Evolutionary conservation across 2,113 vertebrate genomes (phyloP).

Genomic region (Gnathonemus longibarbis): DNA sequence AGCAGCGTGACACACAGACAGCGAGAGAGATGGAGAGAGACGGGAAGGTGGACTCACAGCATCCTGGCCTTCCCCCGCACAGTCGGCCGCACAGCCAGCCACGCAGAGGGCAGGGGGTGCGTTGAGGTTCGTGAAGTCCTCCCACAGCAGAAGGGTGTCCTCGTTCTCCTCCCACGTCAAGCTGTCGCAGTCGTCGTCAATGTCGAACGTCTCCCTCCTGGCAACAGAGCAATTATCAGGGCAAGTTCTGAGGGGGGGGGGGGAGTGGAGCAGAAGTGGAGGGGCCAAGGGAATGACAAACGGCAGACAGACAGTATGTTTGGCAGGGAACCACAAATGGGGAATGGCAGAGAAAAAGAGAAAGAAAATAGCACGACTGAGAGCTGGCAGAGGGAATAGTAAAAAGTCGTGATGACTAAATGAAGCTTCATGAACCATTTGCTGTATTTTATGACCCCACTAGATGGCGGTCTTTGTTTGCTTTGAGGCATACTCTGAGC

Average conservation of each 20-base stretch:
- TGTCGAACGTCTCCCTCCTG: slow-evolving; percentile 89
- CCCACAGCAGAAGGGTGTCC: slow-evolving; percentile 90
- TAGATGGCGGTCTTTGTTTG: background rate
- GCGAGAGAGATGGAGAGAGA: background rate
- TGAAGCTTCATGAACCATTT: background rate
- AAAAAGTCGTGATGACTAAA: background rate
- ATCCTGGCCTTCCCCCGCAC: slow-evolving; percentile 63
- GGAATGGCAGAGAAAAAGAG: slow-evolving; percentile 17
- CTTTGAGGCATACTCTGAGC: background rate
- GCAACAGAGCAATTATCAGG: slow-evolving; percentile 58
- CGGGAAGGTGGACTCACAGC: slow-evolving; percentile 48
- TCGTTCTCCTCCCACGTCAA: slow-evolving; percentile 96
- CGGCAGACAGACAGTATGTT: slow-evolving; percentile 22
- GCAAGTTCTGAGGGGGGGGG: slow-evolving; percentile 42
- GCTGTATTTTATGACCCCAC: background rate
- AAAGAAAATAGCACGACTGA: slow-evolving; percentile 24
- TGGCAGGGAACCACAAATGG: background rate
- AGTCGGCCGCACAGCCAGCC: slow-evolving; percentile 21
- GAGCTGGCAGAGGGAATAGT: background rate
- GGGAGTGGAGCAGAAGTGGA: background rate
- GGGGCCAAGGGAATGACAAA: slow-evolving; percentile 11
- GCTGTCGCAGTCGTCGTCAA: slow-evolving; percentile 92
- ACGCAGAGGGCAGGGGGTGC: slow-evolving; percentile 46
- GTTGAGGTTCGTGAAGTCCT: slow-evolving; percentile 94
- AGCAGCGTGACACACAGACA: background rate